Conservation (phyloP, 2,113 vertebrate species). For the Peromyscus leucopus region DNA sequence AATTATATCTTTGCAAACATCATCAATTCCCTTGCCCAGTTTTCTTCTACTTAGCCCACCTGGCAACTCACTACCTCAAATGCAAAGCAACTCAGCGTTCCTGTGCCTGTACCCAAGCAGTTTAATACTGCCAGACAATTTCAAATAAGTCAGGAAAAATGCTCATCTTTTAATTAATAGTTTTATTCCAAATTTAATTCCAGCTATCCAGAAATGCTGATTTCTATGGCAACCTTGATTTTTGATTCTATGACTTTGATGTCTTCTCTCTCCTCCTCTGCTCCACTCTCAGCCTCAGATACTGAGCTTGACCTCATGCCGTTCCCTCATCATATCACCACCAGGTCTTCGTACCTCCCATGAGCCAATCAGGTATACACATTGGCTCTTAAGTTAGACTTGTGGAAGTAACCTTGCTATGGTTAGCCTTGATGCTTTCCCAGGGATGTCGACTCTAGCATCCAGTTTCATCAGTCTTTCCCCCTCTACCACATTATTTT, state of each 20-base stretch:
- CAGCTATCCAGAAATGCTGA: not conserved
- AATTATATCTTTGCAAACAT: not conserved
- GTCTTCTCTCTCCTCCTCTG: not conserved
- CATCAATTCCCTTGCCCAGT: not conserved
- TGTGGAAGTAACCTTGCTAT: not conserved
- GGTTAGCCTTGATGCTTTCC: not conserved
- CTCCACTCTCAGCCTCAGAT: not conserved
- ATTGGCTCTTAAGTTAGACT: not conserved
- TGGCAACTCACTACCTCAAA: not conserved
- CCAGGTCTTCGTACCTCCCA: not conserved
- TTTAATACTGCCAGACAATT: not conserved
- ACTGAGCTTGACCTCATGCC: not conserved
- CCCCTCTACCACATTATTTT: not conserved
- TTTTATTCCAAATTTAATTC: not conserved
- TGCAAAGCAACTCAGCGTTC: not conserved
- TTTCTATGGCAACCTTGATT: slow-evolving; percentile 11
- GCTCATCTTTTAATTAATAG: slow-evolving; percentile 7
- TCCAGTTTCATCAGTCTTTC: not conserved
- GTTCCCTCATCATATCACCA: not conserved
- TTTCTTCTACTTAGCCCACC: not conserved
- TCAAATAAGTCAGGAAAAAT: not conserved
- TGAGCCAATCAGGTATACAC: too few relatives aligned
- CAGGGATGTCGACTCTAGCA: not conserved
- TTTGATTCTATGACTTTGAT: not conserved
- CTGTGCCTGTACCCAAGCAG: not conserved